Evolutionary conservation across 2,113 vertebrate genomes (phyloP), one percentile per base, ranked within the genome.

Genomic region (Sinocyclocheilus anshuiensis): DNA sequence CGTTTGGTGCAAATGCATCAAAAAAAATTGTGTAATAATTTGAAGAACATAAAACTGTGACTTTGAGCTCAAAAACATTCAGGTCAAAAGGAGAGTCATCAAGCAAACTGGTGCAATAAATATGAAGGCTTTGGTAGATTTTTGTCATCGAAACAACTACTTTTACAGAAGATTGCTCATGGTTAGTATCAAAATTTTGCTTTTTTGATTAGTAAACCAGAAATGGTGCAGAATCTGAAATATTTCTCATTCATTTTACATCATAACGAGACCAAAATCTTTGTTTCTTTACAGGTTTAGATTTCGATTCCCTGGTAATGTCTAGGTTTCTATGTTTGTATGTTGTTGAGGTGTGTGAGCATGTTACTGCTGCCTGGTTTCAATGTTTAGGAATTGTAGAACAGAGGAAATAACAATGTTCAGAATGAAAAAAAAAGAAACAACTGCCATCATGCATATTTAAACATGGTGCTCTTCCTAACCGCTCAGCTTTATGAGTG

Each of bases 401-500:
- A 78, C 84, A 85, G 36, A 42, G 61, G 84, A 69, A 80, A 80
- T 80, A 78, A 79, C 61, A 86, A 42, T 11, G 63, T 36, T 79
- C 50, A 61, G 79, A 81, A 81, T 81, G 79, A 86, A 86, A 74
- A 86, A 74, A 75, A 61, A 53, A 81, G 85, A 81, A 86, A 81
- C 85, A 86, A 81, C 85, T 86, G 85, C 85, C 53, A 13, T 81
- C 77, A 74, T 86, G 85, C 85, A 86, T 86, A 74, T 86, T 86
- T 86, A 86, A 86, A 81, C 22, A 81, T 33, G 36, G n/a, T 42
- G 67, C 77, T 86, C 78, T 80, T 81, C n/a, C 67, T 63, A 57
- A 61, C 33, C 85, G 81, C 67, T 74, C 77, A 81, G 67, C 78
- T 74, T 81, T 86, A 86, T 86, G 77, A 79, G 76, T 8, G 20